These are phyloP conservation scores for Mormyrops attenuatus DNA, from an alignment of 2,797 vertebrate genomes.

Conservation along the genomic window DNA sequence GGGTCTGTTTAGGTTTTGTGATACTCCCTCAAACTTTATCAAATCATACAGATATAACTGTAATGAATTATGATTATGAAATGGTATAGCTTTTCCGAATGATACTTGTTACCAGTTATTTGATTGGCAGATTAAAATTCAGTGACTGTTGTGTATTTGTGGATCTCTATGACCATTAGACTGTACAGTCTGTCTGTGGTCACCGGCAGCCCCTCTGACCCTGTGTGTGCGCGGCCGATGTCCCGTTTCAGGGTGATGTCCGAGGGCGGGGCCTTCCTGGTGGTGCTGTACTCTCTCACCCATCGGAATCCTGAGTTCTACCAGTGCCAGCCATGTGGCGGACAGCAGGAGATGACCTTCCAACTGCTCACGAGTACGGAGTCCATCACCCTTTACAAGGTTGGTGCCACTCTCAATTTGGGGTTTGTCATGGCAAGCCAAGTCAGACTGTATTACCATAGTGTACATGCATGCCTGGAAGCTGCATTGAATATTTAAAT, in stretches of 20 bases:
- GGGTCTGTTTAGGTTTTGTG: background rate
- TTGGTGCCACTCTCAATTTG: conserved; percentile 44
- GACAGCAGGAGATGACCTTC: conserved; percentile 62
- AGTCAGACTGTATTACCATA: background rate
- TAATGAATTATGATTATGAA: background rate
- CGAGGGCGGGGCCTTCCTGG: conserved; percentile 75
- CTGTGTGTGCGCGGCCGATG: background rate
- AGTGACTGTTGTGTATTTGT: background rate
- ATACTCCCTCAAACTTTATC: background rate
- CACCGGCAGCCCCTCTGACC: background rate
- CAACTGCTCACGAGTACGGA: conserved; percentile 74
- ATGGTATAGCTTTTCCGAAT: background rate
- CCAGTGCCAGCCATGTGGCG: conserved; percentile 63
- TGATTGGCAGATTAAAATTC: background rate
- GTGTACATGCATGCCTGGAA: background rate
- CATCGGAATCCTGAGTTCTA: conserved; percentile 87
- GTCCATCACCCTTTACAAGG: conserved; percentile 75
- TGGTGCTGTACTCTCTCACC: conserved; percentile 77
- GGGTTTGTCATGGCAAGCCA: background rate
- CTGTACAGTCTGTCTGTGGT: background rate
- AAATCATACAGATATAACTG: background rate
- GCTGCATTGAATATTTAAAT: background rate
- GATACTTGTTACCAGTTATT: background rate
- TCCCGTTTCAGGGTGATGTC: conserved; percentile 70
- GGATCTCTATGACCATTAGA: background rate